Evolutionary conservation across 2,888 invertebrate species (phyloP), one percentile per base, ranked within the genome.

Genomic region (Drosophila borborema): DNA sequence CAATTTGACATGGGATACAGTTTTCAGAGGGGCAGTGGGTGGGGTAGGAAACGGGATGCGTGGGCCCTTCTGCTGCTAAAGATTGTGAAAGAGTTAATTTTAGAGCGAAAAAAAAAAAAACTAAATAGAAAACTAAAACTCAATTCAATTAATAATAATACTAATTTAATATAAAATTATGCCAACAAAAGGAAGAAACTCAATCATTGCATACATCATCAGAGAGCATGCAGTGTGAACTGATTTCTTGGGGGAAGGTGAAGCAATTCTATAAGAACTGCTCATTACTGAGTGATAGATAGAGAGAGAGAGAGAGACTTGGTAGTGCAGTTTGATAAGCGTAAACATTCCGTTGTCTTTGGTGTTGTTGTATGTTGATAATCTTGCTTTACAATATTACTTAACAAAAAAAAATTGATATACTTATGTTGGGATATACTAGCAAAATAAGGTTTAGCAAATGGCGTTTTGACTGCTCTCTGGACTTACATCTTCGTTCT

Each of bases 401-500:
- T 67, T 45, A 36, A 28, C 45, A 28, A 28, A 28, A 5, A 67
- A 28, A 28, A 63, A 62, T 16, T 16, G 7, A 63, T 41, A 51
- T 45, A 54, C 53, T 14, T 55, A 43, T 34, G 43, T 51, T 23
- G 55, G 56, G 18, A 18, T 53, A 46, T n/a, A 67, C 79, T 77
- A 79, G 80, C 75, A 80, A 68, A 59, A 78, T 41, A 16, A 40
- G 1, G 23, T 46, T 49, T 51, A 67, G 53, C 56, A 41, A 43
- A 56, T 56, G 63, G 62, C 48, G 54, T 46, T 65, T 40, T 40
- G 61, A 66, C 71, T 72, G 74, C 74, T 74, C 69, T 64, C 70
- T 62, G 74, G 66, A 96, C 97, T 98, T 97, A 98, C 98, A 95
- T 97, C 96, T 94, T 97, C 95, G 94, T 96, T 96, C 94, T 96